These are phyloP conservation scores for Xestia rhomboidea DNA, from an alignment of 2,888 invertebrate genomes.

Conservation along the genomic window DNA sequence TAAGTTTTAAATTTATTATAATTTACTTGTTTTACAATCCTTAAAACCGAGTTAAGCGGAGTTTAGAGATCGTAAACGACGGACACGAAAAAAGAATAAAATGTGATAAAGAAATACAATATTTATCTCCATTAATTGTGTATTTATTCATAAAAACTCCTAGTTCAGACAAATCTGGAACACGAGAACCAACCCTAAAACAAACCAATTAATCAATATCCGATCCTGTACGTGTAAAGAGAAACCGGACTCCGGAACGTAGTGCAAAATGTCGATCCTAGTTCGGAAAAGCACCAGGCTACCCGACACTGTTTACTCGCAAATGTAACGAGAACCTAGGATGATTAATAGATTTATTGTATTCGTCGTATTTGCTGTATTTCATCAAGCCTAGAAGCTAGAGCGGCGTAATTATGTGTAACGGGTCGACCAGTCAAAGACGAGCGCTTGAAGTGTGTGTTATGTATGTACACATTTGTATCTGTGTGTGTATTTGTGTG, in stretches of 20 bases:
- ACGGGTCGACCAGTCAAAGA: slow-evolving; percentile 56
- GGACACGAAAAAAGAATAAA: not conserved
- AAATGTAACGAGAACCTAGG: slow-evolving; percentile 51
- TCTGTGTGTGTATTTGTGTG: slow-evolving; percentile 12
- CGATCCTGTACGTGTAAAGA: not conserved
- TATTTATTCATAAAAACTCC: not conserved
- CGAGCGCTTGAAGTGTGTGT: slow-evolving; percentile 41
- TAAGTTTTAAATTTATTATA: too few relatives aligned
- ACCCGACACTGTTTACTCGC: slow-evolving; percentile 44
- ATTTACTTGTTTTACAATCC: too few relatives aligned
- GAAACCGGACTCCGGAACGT: not conserved
- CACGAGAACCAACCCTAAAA: not conserved
- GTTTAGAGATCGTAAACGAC: not conserved
- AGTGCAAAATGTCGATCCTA: slow-evolving; percentile 6
- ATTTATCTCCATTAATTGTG: not conserved
- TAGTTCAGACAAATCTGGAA: not conserved
- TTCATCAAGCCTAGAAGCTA: slow-evolving; percentile 56
- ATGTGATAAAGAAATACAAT: not conserved
- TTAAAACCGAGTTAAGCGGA: too few relatives aligned
- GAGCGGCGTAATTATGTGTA: slow-evolving; percentile 52
- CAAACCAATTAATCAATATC: slow-evolving; percentile 8
- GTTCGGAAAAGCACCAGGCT: slow-evolving; percentile 32
- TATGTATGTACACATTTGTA: not conserved
- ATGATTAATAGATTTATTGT: slow-evolving; percentile 62
- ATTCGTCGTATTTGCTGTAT: slow-evolving; percentile 56